Evolutionary conservation across 1,140 invertebrate species (phyloP).

Genomic region (Lepidurus couesii): DNA sequence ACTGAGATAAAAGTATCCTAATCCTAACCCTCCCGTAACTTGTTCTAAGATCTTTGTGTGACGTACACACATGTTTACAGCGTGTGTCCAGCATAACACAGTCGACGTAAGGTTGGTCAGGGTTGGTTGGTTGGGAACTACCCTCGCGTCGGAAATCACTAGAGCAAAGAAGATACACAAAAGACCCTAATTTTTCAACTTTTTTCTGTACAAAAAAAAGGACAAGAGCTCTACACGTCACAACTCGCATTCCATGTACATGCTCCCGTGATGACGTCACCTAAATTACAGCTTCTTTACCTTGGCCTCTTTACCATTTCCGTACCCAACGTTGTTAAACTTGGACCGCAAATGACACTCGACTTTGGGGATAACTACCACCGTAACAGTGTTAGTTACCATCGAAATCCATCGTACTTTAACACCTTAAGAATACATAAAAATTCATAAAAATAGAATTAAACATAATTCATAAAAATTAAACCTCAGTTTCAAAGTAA

Average conservation of each 20-base stretch:
- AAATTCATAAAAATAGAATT: too few relatives aligned
- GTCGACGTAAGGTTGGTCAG: background rate
- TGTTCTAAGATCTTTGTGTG: too few relatives aligned
- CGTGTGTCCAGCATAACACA: conserved; percentile 7
- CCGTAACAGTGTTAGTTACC: too few relatives aligned
- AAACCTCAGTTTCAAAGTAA: too few relatives aligned
- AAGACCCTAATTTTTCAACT: background rate
- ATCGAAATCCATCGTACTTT: too few relatives aligned
- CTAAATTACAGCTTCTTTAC: background rate
- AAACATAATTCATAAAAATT: too few relatives aligned
- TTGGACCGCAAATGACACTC: too few relatives aligned
- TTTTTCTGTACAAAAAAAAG: background rate
- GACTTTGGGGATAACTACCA: too few relatives aligned
- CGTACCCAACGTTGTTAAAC: too few relatives aligned
- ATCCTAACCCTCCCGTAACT: too few relatives aligned
- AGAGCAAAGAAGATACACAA: background rate
- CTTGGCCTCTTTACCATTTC: background rate
- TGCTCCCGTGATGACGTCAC: background rate
- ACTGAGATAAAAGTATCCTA: background rate
- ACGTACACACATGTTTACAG: background rate
- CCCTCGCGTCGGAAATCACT: background rate
- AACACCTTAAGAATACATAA: too few relatives aligned
- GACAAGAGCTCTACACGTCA: background rate
- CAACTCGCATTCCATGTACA: background rate
- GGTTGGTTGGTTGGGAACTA: conserved; percentile 9